Conservation (phyloP, 1,140 invertebrate genomes). For the Pseudobourletiella spinata region DNA sequence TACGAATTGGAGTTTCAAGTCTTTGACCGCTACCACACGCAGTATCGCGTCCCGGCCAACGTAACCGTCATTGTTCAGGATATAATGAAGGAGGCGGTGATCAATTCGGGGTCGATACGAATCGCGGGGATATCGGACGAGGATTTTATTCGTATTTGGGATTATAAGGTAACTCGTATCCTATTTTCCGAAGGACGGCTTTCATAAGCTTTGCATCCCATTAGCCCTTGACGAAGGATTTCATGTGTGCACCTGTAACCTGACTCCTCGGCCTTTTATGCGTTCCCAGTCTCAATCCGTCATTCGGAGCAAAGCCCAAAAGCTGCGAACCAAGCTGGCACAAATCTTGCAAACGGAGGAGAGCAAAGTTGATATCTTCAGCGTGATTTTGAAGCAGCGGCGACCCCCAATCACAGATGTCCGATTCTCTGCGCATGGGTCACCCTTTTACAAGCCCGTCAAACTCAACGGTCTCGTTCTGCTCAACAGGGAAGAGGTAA, state of each 20-base stretch:
- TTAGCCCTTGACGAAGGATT: too few relatives aligned
- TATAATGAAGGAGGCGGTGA: conserved; percentile 88
- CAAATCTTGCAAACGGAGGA: conserved; percentile 70
- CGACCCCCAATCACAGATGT: conserved; percentile 85
- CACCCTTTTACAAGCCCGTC: conserved; percentile 89
- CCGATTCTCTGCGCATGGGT: conserved; percentile 87
- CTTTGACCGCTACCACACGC: conserved; percentile 85
- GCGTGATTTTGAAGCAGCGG: conserved; percentile 74
- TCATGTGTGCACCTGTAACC: too few relatives aligned
- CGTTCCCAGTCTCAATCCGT: conserved; percentile 60
- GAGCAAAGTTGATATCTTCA: conserved; percentile 92
- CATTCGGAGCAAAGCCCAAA: conserved; percentile 75
- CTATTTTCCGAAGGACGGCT: too few relatives aligned
- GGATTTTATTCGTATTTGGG: conserved; percentile 70
- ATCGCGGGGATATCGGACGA: conserved; percentile 91
- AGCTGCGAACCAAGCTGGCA: conserved; percentile 75
- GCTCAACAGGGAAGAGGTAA: conserved; percentile 78
- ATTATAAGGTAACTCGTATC: conserved; percentile 58
- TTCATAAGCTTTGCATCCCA: too few relatives aligned
- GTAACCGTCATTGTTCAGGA: conserved; percentile 87
- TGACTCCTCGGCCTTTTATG: too few relatives aligned
- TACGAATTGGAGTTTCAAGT: conserved; percentile 81
- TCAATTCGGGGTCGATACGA: conserved; percentile 88
- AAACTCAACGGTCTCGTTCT: conserved; percentile 85
- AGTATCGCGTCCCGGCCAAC: conserved; percentile 82